Evolutionary conservation across 2,888 invertebrate species (phyloP), one percentile per base, ranked within the genome.

Genomic region (Cataglyphis rosenhaueri): DNA sequence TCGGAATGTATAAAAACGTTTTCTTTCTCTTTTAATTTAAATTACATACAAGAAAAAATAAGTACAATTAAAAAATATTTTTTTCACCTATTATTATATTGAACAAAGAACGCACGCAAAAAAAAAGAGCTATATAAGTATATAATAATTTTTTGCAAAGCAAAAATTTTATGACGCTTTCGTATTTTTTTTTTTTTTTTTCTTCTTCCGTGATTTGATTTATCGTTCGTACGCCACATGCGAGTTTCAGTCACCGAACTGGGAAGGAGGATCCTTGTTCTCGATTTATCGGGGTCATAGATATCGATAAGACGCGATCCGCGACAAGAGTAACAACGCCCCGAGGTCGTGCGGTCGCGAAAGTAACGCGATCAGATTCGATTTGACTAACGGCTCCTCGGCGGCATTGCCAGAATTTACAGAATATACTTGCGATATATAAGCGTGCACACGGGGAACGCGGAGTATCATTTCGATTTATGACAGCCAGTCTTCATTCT

Each of bases 201-300:
- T 41, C 3, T 25, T 32, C 48, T 44, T 70, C 3, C 35, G 59
- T 44, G 25, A 25, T 25, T 57, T 61, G 78, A 79, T 79, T 79
- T 79, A 79, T 12, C 18, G 78, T 25, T 70, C 15, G 12, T 59
- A 59, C 35, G 57, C 32, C 38, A 10, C 59, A n/a, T 61, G 18
- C 52, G 55, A 71, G 52, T 57, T 68, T 68, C 62, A 41, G 48
- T 44, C 61, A 61, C 38, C 81, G 25, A 25, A 18, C 12, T 25
- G 21, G 18, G 52, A 68, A 61, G 52, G 66, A 32, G 25, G 64
- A 83, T 76, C 71, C 83, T 82, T 84, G 79, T 76, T 84, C 81
- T 79, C 59, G 81, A 87, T 88, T 85, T 85, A 85, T 88, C 85
- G 87, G 61, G 88, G 87, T 83, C 85, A 78, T 55, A 78, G 87